Conservation (phyloP, 2,888 invertebrate genomes). For the Drosophila koepferae region DNA sequence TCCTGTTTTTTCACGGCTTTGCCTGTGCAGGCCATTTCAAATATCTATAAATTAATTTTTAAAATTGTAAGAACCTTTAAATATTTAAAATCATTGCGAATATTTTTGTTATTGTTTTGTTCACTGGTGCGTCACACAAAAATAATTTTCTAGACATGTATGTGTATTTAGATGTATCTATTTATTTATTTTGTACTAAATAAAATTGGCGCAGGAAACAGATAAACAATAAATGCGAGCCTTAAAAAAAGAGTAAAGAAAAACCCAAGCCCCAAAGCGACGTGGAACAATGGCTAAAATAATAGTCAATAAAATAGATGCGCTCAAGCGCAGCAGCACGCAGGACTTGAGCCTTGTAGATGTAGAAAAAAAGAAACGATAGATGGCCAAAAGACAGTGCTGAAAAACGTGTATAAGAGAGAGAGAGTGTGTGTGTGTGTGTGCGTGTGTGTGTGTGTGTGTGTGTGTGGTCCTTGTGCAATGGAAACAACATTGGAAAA, state of each 20-base stretch:
- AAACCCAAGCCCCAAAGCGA: constrained; percentile 23
- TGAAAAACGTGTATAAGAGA: constrained; percentile 2
- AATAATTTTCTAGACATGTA: constrained; percentile 8
- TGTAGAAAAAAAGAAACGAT: background rate
- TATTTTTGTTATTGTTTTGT: background rate
- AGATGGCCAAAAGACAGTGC: constrained; percentile 12
- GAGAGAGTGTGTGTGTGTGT: background rate
- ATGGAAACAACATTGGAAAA: constrained; percentile 56
- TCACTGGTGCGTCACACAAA: constrained; percentile 9
- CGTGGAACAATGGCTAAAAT: constrained; percentile 52
- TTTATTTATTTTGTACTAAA: background rate
- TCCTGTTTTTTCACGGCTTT: too few relatives aligned
- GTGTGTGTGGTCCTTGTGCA: constrained; percentile 44
- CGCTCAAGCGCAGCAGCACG: constrained; percentile 64
- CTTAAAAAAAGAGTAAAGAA: constrained; percentile 33
- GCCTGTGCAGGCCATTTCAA: too few relatives aligned
- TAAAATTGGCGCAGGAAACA: constrained; percentile 34
- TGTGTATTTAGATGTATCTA: background rate
- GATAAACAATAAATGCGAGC: constrained; percentile 42
- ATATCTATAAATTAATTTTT: background rate
- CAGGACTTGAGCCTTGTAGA: constrained; percentile 31
- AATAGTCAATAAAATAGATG: constrained; percentile 76
- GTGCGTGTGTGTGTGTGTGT: constrained; percentile 1
- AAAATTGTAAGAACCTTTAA: background rate
- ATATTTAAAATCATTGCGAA: background rate